Evolutionary conservation across 2,888 invertebrate genomes (phyloP), one percentile per base, ranked within the genome.

Genomic region (Macropis europaea): DNA sequence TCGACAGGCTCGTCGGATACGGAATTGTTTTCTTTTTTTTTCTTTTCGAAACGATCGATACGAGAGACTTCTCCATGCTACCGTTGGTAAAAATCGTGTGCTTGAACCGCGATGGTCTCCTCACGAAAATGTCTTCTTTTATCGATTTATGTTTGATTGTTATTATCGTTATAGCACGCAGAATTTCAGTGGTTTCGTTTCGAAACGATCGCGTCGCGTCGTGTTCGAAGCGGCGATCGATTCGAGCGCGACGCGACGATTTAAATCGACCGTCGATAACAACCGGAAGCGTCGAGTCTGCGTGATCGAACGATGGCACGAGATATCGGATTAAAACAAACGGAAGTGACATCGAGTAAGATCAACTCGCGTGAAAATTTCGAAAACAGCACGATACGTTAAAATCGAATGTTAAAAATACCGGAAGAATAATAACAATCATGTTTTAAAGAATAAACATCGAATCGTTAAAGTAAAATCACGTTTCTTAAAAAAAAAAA

Each of bases 81-180:
- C 72, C 62, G 66, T 70, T 59, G 36, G 54, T 70, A 73, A 75
- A 75, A 71, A 73, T 71, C 69, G 26, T 34, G 34, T 47, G 19
- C 17, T 11, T 40, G 13, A 36, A 43, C 38, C 32, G 48, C 36
- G 36, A 52, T 54, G 43, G 26, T 40, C 45, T 53, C 66, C 34
- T n/a, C 22, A 43, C 22, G 48, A 57, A 24, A 59, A 47, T 50
- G 19, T 62, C 52, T 61, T 34, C 47, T 40, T 22, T 15, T 9
- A 26, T 26, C 30, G 2, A 47, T 43, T 42, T 38, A 32, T 34
- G 7, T 34, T 47, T 36, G 15, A 53, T 60, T 24, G n/a, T 30
- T 48, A 26, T 45, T 15, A 17, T 45, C 50, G 24, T 30, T 22
- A 6, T 30, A 70, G 42, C 61, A 48, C 42, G 57, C 60, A 32